These are phyloP conservation scores for Actinemys pallida DNA, from an alignment of 2,113 vertebrate genomes.

Conservation along the genomic window DNA sequence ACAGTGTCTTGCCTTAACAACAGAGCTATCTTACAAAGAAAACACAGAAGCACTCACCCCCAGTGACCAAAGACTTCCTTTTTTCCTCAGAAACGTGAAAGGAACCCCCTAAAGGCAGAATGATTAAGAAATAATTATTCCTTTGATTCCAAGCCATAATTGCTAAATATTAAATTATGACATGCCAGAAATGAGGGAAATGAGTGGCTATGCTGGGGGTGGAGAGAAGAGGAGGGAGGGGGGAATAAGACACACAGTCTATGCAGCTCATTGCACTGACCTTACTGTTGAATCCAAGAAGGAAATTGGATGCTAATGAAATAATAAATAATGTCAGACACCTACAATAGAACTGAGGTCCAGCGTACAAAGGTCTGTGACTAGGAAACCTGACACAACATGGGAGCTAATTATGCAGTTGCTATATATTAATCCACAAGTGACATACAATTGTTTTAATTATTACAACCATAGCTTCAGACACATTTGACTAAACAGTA, in stretches of 20 bases:
- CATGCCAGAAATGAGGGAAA: constrained; percentile 11
- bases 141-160: neutral
- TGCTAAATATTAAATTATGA: constrained; percentile 56
- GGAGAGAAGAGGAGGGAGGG: neutral
- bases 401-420: neutral
- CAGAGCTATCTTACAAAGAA: constrained; percentile 25
- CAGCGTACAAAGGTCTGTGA: neutral
- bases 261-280: constrained; percentile 34
- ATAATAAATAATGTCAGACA: constrained; percentile 43
- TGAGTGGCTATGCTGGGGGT: neutral
- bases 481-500: neutral
- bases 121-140: constrained; percentile 51
- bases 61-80: constrained; percentile 15
- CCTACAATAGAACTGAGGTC: neutral
- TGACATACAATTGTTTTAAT: neutral
- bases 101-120: constrained; percentile 26
- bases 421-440: neutral
- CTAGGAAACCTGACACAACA: neutral
- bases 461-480: neutral
- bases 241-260: neutral
- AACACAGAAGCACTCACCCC: neutral
- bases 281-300: constrained; percentile 61
- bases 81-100: constrained; percentile 20
- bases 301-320: constrained; percentile 75
- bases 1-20: constrained; percentile 33